Evolutionary conservation across 2,888 invertebrate species (phyloP).

Genomic region (Eledona agricola): DNA sequence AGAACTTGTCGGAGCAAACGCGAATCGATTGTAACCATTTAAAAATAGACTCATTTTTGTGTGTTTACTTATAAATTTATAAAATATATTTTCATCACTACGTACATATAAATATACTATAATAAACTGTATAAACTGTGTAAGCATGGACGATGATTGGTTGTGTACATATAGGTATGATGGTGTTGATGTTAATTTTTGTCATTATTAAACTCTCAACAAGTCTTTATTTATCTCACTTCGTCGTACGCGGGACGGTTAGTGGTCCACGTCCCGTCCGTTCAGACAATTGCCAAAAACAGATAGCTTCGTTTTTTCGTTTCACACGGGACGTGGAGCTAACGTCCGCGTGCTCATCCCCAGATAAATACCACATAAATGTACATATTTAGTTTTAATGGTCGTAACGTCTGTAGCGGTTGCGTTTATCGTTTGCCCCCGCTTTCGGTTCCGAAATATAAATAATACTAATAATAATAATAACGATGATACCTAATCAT

Average conservation of each 20-base stretch:
- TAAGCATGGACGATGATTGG: conserved; percentile 44
- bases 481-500: too few species aligned
- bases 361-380: too few species aligned
- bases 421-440: conserved; percentile 30
- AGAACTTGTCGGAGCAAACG: conserved; percentile 34
- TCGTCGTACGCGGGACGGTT: too few species aligned
- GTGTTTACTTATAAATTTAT: conserved; percentile 58
- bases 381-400: conserved; percentile 56
- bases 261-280: conserved; percentile 20
- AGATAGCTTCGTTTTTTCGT: conserved; percentile 33
- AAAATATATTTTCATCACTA: conserved; percentile 62
- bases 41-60: conserved; percentile 58
- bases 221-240: conserved; percentile 49
- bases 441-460: too few species aligned
- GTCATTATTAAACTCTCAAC: conserved; percentile 45
- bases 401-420: conserved; percentile 55
- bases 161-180: conserved; percentile 55
- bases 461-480: too few species aligned
- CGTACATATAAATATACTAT: too few species aligned
- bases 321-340: conserved; percentile 36
- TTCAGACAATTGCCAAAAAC: conserved; percentile 27
- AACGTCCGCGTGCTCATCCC: too few species aligned
- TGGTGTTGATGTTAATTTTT: conserved; percentile 54
- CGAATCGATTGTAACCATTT: conserved; percentile 42
- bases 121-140: conserved; percentile 42